Evolutionary conservation across 2,797 vertebrate species (phyloP).

Genomic region (Botia kubotai): DNA sequence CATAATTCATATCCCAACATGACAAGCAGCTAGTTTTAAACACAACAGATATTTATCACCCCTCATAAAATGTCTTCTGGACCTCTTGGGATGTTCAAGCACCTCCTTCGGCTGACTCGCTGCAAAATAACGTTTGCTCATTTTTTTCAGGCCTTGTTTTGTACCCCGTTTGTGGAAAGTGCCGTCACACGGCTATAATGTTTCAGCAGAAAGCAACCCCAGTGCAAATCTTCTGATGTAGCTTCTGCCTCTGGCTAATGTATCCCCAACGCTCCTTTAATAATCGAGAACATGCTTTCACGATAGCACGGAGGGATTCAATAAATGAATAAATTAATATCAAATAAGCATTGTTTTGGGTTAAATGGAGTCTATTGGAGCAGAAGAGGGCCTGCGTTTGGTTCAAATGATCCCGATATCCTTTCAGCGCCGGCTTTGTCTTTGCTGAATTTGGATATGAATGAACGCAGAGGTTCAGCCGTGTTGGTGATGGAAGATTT

Average conservation of each 20-base stretch:
- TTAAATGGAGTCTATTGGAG: conserved; percentile 60
- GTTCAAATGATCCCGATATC: conserved; percentile 65
- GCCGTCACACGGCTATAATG: conserved; percentile 12
- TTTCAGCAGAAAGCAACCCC: conserved; percentile 41
- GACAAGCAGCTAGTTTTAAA: background rate
- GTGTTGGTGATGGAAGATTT: conserved; percentile 52
- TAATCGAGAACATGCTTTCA: conserved; percentile 59
- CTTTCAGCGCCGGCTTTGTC: conserved; percentile 55
- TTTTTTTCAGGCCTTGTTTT: background rate
- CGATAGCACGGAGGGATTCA: conserved; percentile 30
- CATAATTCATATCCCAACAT: too few relatives aligned
- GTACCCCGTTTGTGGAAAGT: background rate
- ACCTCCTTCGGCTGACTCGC: background rate
- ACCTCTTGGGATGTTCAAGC: background rate
- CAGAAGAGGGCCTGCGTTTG: conserved; percentile 45
- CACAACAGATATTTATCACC: background rate
- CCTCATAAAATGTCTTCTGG: background rate
- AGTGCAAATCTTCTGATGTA: conserved; percentile 46
- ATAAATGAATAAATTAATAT: conserved; percentile 47
- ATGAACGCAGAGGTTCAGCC: conserved; percentile 63
- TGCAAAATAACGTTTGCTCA: background rate
- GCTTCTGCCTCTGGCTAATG: conserved; percentile 58
- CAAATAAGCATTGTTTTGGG: conserved; percentile 51
- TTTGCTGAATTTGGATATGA: conserved; percentile 63
- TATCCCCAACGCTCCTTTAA: conserved; percentile 61